Evolutionary conservation across 2,888 invertebrate species (phyloP), one percentile per base, ranked within the genome.

Genomic region (Scaptomyza flava): DNA sequence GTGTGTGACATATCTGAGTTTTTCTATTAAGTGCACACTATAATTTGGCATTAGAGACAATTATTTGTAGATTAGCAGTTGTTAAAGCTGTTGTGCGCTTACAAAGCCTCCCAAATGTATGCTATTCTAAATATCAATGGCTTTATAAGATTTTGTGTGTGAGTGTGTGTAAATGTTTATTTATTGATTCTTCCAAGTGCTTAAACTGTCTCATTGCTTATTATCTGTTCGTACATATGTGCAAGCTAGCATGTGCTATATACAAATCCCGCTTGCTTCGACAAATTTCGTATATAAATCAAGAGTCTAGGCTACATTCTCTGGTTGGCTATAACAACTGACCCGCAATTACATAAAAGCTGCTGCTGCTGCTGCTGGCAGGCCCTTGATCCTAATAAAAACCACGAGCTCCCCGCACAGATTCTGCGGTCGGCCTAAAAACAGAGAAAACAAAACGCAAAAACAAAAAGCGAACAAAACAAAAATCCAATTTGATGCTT

Each of bases 141-240:
- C 20, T 12, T 36, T 23, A 9, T 23, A 27, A 50, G 57, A 72
- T 72, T 56, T 50, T 50, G 4, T 33, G 34, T 17, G 27, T 12
- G 14, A 41, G 38, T n/a, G 12, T 8, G 14, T 33, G 12, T 68
- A 45, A 46, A 47, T 68, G 47, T 61, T 17, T 53, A 53, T 45
- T 57, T 75, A 75, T 75, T 72, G 77, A 75, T 75, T 75, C 76
- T 64, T 41, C n/a, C 70, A 59, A 68, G 58, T 60, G 64, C 58
- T 67, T 67, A 78, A 81, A 85, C 59, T 72, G 82, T 65, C 70
- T 81, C 80, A 81, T 70, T 81, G 74, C 61, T 77, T 79, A 77
- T 77, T 85, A 81, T 74, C 67, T 59, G 54, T 48, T 68, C 50
- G 30, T 20, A 27, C 9, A 30, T 33, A 48, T 48, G 27, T 20